Base-by-base conservation (phyloP, 2,797 vertebrate species). In the Bradypus variegatus region DNA sequence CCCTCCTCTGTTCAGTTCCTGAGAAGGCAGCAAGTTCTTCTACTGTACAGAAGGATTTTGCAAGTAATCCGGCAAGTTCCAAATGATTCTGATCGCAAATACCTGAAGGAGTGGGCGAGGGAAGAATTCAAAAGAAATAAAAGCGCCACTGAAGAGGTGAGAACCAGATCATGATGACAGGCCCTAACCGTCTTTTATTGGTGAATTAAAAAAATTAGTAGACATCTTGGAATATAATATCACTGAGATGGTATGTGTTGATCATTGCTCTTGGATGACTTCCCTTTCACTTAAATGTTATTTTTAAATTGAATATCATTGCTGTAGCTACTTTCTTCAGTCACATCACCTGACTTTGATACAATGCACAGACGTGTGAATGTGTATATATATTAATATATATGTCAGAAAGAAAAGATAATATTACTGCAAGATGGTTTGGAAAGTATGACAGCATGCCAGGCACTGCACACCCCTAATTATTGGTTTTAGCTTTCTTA, bases 61-160 rank as follows among this genome's bases (percentile, higher is more conserved):
- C 97, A 97, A 93, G 98, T 98, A 1, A 97, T 99, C 60, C 96
- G 97, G 0, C 96, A 97, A 29, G 98, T 99, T 14, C 99, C 99
- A 0, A 95, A 96, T 0, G 97, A 98, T 73, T 94, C 94, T 0
- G 99, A 99, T 93, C 98, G 98, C 77, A 97, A 89, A 69, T 99
- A 98, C 81, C 95, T 99, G n/a, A 96, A 92, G 92, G 97, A 98
- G 69, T 99, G 99, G 99, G 98, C 98, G 29, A 97, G 98, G 90
- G 97, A 97, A 1, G 99, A 99, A 95, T 99, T 99, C 97, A 97
- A 97, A 96, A 98, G 98, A 92, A 99, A 99, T 78, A 99, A 98
- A 91, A 96, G 73, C 2, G 97, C 97, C 36, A 98, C 98, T 0
- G 96, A 99, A 58, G 98, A 98, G 98, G 99, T 99, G 94, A 97